Conservation (phyloP, 2,888 invertebrate species). For the Oligia strigilis region DNA sequence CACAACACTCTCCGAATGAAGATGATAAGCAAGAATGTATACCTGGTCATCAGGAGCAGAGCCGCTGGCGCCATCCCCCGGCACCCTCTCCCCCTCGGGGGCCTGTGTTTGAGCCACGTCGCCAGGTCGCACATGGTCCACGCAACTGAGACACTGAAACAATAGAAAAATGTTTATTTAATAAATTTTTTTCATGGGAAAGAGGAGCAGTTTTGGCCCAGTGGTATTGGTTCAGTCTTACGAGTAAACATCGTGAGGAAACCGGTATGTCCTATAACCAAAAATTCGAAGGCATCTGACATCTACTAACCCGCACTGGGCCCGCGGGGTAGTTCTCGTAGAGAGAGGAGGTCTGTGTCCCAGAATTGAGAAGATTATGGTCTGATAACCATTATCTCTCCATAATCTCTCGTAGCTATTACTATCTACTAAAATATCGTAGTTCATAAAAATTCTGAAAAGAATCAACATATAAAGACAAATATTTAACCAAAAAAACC, state of each 20-base stretch:
- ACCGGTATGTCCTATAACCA: no score
- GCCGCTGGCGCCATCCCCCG: slow-evolving; percentile 87
- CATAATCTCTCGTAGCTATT: background rate
- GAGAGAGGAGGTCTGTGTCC: no score
- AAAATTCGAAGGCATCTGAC: no score
- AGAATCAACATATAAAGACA: background rate
- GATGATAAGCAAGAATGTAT: background rate
- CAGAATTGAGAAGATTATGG: no score
- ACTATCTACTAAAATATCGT: background rate
- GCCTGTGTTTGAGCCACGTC: slow-evolving; percentile 80
- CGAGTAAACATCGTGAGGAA: no score
- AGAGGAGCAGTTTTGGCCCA: no score
- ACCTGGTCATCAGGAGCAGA: slow-evolving; percentile 84
- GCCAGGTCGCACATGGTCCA: slow-evolving; percentile 68
- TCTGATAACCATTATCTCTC: background rate
- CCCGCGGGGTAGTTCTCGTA: no score
- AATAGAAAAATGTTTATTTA: background rate
- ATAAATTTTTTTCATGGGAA: background rate
- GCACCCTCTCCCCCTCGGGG: slow-evolving; percentile 81
- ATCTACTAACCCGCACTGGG: no score
- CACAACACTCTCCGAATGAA: background rate
- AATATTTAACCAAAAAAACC: background rate
- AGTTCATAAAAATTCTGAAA: background rate
- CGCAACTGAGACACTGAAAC: slow-evolving; percentile 65
- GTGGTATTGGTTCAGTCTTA: no score